These are phyloP conservation scores for Probosciger aterrimus DNA, from an alignment of 2,113 vertebrate genomes.

Conservation along the genomic window DNA sequence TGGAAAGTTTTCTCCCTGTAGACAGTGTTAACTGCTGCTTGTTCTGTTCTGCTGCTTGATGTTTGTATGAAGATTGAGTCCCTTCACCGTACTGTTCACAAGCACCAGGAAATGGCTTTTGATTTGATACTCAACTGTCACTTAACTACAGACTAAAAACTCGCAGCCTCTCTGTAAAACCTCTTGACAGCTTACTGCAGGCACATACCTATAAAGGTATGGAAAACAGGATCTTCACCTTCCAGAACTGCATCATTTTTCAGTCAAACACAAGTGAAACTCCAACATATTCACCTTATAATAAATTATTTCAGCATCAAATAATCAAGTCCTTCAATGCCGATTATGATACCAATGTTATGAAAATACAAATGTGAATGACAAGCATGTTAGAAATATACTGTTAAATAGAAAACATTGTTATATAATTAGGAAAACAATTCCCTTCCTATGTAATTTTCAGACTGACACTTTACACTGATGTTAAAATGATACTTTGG, in stretches of 20 bases:
- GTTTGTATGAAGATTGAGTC: neutral
- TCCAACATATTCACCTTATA: neutral
- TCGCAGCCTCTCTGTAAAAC: neutral
- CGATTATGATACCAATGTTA: neutral
- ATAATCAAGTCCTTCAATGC: neutral
- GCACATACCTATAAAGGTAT: neutral
- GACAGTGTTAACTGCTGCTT: neutral
- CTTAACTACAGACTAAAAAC: neutral
- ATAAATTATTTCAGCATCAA: neutral
- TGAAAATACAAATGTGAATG: neutral
- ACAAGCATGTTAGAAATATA: neutral
- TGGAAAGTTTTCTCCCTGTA: neutral
- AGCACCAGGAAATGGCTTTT: neutral
- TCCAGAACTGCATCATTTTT: neutral
- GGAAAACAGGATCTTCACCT: neutral
- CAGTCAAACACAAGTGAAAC: neutral
- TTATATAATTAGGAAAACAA: neutral
- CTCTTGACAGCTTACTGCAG: neutral
- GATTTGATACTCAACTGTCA: neutral
- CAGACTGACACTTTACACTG: neutral
- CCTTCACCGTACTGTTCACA: neutral
- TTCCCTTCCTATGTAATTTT: neutral
- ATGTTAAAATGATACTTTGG: neutral
- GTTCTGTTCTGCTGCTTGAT: neutral
- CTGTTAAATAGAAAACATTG: neutral